Percentiles rank a stretch among this genome's conserved stretches.
These are phyloP conservation scores for Lepidocyrtinus sp. DNA, from an alignment of 2,888 invertebrate species.

Conservation along the genomic window DNA sequence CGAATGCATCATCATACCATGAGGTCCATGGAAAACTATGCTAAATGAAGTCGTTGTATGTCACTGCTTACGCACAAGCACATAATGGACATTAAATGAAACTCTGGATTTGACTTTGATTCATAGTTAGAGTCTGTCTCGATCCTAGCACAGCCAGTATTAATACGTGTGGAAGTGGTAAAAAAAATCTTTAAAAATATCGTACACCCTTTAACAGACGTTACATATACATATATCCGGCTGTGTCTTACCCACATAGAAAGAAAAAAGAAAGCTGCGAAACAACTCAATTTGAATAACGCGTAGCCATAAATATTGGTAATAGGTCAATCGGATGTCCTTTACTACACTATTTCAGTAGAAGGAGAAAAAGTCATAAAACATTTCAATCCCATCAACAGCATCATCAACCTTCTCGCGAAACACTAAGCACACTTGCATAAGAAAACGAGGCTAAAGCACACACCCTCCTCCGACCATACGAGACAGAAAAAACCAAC, in stretches of 20 bases:
- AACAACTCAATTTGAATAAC: slow-evolving; percentile 68
- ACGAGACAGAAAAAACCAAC: slow-evolving; percentile 33
- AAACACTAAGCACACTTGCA: neutral
- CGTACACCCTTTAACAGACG: neutral
- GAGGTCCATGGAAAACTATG: neutral
- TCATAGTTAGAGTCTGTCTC: neutral
- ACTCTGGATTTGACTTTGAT: neutral
- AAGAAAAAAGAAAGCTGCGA: slow-evolving; percentile 44
- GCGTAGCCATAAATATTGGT: slow-evolving; percentile 69
- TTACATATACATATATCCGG: slow-evolving; percentile 40
- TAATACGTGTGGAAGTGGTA: neutral
- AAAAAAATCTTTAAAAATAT: neutral
- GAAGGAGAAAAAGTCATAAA: slow-evolving; percentile 43
- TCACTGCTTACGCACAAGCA: neutral
- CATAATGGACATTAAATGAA: slow-evolving; percentile 7
- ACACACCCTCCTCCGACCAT: slow-evolving; percentile 19
- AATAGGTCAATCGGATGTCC: slow-evolving; percentile 70
- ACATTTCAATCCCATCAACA: slow-evolving; percentile 52
- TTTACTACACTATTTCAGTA: slow-evolving; percentile 62
- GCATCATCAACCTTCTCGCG: slow-evolving; percentile 23
- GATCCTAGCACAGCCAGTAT: neutral
- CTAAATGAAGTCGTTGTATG: neutral
- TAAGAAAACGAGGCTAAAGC: neutral
- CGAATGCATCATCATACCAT: neutral
- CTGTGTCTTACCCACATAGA: neutral